Conservation (phyloP, 1,140 invertebrate species). For the Pentalonia nigronervosa region DNA sequence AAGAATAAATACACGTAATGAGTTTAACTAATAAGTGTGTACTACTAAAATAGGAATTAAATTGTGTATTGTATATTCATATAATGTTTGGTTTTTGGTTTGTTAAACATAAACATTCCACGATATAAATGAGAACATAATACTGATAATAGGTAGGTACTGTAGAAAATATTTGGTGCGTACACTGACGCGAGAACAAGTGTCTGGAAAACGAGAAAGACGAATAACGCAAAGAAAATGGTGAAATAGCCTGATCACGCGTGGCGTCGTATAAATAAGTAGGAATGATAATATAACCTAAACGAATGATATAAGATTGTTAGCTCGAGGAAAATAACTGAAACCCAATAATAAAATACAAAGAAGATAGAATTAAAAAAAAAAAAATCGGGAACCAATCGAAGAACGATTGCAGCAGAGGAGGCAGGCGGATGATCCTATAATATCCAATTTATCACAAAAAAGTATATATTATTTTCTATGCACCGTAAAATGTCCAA, state of each 20-base stretch:
- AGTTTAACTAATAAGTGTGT: not conserved
- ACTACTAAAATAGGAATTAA: not conserved
- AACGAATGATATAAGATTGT: not conserved
- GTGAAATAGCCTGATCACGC: not conserved
- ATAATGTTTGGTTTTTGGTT: not conserved
- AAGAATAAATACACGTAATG: not conserved
- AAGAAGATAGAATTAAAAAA: not conserved
- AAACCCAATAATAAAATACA: not conserved
- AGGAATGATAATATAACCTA: not conserved
- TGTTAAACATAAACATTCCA: not conserved
- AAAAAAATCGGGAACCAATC: not conserved
- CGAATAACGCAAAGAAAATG: not conserved
- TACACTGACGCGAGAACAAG: not conserved
- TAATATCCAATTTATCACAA: not conserved
- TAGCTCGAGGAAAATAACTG: not conserved
- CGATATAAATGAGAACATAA: not conserved
- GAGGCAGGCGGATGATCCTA: not conserved
- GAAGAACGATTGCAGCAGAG: not conserved
- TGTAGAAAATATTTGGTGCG: not conserved
- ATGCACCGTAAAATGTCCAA: not conserved
- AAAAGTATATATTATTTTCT: not conserved
- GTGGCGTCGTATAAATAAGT: not conserved
- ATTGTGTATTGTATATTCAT: not conserved
- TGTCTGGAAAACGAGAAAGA: not conserved
- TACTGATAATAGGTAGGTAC: not conserved